A percentile compares a stretch with the other conserved stretches of the same genome.
phyloP scores from a whole-genome alignment of 2,888 invertebrate species.

The Polyommatus iphigenia region DNA sequence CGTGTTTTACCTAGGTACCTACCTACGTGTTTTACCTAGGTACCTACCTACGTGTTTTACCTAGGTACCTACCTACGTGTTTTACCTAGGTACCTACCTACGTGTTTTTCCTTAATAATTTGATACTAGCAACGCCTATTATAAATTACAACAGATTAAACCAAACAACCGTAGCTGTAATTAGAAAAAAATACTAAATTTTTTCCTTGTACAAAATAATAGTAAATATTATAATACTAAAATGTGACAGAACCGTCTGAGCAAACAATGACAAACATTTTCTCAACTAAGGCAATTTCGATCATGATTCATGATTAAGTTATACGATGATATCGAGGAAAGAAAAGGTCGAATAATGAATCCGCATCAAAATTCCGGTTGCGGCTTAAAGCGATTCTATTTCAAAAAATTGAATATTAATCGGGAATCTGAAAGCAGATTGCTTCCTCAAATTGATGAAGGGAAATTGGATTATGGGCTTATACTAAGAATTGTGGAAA shows the following conservation, averaged over 20 bases:
- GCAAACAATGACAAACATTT: neutral
- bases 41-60: neutral
- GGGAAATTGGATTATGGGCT: conserved; percentile 39
- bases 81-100: no score
- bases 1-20: no score
- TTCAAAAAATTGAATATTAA: conserved; percentile 44
- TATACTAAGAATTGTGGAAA: conserved; percentile 30
- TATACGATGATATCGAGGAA: conserved; percentile 47
- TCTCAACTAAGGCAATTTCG: conserved; percentile 7
- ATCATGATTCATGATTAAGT: conserved; percentile 19
- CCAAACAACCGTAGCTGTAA: neutral
- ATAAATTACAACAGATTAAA: neutral
- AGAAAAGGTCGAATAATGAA: conserved; percentile 64
- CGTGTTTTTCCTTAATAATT: neutral
- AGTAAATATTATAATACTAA: neutral
- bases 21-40: neutral
- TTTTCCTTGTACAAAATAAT: neutral
- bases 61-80: neutral
- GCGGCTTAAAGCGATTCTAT: conserved; percentile 47
- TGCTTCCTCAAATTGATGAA: conserved; percentile 36
- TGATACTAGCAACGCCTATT: neutral
- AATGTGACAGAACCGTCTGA: neutral
- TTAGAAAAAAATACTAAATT: neutral
- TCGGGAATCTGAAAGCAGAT: conserved; percentile 38
- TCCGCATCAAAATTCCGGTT: conserved; percentile 48